Base-by-base conservation (phyloP, 2,888 invertebrate species). In the Limnephilus lunatus region DNA sequence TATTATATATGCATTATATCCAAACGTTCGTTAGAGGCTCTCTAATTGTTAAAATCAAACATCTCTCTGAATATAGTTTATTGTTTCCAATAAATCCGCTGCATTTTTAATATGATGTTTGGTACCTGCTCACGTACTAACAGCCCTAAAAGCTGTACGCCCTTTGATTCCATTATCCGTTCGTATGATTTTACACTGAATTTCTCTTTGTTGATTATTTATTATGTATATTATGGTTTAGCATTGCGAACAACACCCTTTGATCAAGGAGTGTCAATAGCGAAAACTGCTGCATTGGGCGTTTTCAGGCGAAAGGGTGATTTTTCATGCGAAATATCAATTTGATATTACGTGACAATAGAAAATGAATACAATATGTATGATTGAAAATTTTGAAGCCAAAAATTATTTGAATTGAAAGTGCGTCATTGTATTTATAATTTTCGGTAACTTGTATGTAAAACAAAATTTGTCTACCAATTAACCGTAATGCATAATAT, bases 151-250 rank as follows among this genome's bases (percentile, higher is more conserved):
- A 88, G 88, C 88, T 25, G 68, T 32, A 68, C 80, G 32, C 88
- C 88, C 32, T 88, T 80, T 88, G 88, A 89, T 89, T 89, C 48
- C 81, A 89, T 81, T 81, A 89, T 31, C 48, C 82, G 81, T 81
- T 81, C 44, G 44, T 81, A 81, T 82, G 89, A 82, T 89, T 89
- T 89, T 81, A n/a, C 30, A 30, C 44, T 14, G 31, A 82, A 89
- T 30, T 39, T 44, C 89, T 31, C 89, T 81, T 81, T 81, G 89
- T 89, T 81, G 81, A 44, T 82, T 89, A 39, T 82, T 82, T 82
- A 89, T 82, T 81, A 44, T 31, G 89, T 89, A 82, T 30, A 25
- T 82, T 30, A 25, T 82, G 48, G 35, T 68, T 68, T 89, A 44
- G 89, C 81, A 19, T 39, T 89, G 19, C n/a, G 30, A 68, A 68